These are phyloP conservation scores for Steromphala cineraria DNA, from an alignment of 2,888 invertebrate genomes.

Conservation along the genomic window DNA sequence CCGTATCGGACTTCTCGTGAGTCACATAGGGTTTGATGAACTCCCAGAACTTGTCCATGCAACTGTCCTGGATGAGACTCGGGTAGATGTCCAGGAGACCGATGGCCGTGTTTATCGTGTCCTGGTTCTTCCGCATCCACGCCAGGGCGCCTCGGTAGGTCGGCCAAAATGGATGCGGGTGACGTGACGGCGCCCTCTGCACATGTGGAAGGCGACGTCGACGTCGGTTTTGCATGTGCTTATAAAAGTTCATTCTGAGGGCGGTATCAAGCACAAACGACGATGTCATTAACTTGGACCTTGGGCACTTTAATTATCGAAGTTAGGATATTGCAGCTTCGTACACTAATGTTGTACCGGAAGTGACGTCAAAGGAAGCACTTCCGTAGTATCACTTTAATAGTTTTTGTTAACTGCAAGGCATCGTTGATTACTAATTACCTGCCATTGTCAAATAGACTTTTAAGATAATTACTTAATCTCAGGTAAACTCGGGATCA, in stretches of 20 bases:
- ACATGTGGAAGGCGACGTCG: slow-evolving; percentile 29
- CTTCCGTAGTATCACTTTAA: no score
- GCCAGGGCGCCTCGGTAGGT: slow-evolving; percentile 34
- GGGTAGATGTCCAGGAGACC: slow-evolving; percentile 38
- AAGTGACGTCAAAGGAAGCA: no score
- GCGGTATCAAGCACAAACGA: neutral
- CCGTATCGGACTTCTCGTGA: neutral
- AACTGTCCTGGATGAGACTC: slow-evolving; percentile 34
- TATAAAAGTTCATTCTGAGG: slow-evolving; percentile 7
- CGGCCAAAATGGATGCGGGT: slow-evolving; percentile 31
- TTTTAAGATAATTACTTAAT: no score
- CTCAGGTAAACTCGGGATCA: no score
- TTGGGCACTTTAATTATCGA: no score
- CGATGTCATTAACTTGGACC: neutral
- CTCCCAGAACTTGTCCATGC: slow-evolving; percentile 28
- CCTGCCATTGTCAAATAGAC: no score
- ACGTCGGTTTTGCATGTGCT: slow-evolving; percentile 13
- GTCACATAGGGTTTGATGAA: slow-evolving; percentile 21
- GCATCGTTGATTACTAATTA: no score
- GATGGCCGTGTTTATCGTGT: slow-evolving; percentile 32
- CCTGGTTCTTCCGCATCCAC: slow-evolving; percentile 38
- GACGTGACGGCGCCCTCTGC: neutral
- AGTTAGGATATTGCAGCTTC: no score
- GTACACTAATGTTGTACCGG: no score
- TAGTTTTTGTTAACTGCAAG: no score